Conservation (phyloP, 1,140 invertebrate genomes). For the Oedothorax gibbosus region DNA sequence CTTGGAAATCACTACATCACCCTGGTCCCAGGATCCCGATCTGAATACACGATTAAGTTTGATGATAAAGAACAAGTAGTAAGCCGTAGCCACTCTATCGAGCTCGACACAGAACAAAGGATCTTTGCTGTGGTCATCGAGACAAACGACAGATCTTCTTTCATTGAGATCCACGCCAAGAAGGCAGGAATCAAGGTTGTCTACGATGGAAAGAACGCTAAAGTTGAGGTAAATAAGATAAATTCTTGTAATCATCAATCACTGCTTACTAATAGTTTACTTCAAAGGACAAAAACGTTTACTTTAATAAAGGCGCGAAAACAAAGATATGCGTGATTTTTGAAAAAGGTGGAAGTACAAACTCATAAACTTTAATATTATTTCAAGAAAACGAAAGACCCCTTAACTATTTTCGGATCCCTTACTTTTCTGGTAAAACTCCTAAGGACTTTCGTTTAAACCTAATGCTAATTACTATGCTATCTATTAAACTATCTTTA, state of each 20-base stretch:
- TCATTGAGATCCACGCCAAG: neutral
- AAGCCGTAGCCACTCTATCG: neutral
- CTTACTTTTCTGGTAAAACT: no score
- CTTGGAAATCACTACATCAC: conserved; percentile 8
- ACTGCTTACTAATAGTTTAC: neutral
- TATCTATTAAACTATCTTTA: no score
- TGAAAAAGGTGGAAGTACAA: no score
- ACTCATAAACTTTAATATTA: no score
- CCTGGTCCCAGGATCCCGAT: neutral
- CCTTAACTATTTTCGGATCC: no score
- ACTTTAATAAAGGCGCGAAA: no score
- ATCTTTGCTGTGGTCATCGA: neutral
- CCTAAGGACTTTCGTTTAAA: no score
- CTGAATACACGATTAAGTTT: conserved; percentile 3
- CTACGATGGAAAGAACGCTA: conserved; percentile 60
- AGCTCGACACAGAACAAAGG: neutral
- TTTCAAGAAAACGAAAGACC: no score
- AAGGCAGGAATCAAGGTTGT: conserved; percentile 35
- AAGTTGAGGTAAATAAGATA: conserved; percentile 30
- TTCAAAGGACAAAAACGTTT: no score
- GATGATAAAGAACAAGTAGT: conserved; percentile 13
- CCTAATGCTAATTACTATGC: no score
- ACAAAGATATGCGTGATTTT: no score
- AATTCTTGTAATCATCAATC: neutral
- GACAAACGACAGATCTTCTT: neutral